Conservation (phyloP, 2,797 vertebrate species). For the Thripadectes ignobilis region DNA sequence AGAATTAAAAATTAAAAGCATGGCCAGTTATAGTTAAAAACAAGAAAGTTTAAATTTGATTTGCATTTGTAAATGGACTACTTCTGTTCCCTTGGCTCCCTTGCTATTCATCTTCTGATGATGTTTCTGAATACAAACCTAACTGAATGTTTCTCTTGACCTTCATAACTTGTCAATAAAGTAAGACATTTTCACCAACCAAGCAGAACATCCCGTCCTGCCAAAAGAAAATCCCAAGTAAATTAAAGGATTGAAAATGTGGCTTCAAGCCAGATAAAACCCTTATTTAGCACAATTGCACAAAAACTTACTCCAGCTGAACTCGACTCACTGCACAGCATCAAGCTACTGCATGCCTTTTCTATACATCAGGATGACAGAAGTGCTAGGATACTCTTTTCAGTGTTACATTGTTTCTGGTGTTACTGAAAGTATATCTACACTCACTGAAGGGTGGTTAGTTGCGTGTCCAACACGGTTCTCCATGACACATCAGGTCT, state of each 20-base stretch:
- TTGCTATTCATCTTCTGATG: not conserved
- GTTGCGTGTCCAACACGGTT: not conserved
- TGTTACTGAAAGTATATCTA: not conserved
- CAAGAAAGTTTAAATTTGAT: not conserved
- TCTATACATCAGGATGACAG: not conserved
- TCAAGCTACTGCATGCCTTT: not conserved
- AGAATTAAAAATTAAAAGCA: not conserved
- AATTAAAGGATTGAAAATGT: conserved; percentile 47
- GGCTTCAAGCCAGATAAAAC: conserved; percentile 29
- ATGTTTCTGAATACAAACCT: not conserved
- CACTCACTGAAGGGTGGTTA: accelerated
- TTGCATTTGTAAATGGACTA: not conserved
- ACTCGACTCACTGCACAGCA: not conserved
- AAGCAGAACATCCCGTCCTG: conserved; percentile 15
- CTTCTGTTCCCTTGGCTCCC: not conserved
- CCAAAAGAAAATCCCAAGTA: conserved; percentile 56
- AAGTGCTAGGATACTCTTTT: not conserved
- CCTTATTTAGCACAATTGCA: not conserved
- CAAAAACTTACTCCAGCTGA: not conserved
- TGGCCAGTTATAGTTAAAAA: not conserved
- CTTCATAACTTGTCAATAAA: conserved; percentile 57
- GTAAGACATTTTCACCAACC: conserved; percentile 33
- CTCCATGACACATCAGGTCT: not conserved
- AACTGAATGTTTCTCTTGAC: conserved; percentile 15
- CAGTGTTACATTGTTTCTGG: not conserved